Percentiles rank a stretch among this genome's conserved stretches.
Conservation (phyloP, 2,797 vertebrate genomes). For the Aldrovandia affinis region DNA sequence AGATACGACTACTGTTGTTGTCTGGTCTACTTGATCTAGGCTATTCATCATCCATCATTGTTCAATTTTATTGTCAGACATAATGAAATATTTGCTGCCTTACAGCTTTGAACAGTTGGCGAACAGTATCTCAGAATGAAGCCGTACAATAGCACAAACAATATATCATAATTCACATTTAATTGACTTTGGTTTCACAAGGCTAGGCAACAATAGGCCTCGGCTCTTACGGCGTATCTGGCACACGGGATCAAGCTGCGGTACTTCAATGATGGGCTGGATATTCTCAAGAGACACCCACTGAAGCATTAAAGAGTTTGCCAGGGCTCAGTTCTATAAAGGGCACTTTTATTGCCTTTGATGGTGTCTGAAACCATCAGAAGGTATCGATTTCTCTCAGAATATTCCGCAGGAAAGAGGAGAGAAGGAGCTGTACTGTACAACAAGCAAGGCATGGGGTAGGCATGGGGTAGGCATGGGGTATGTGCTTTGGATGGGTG, state of each 20-base stretch:
- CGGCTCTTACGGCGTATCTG: no score
- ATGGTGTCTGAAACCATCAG: conserved; percentile 1
- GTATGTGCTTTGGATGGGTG: not conserved
- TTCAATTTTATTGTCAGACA: not conserved
- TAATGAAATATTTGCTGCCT: not conserved
- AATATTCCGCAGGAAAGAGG: not conserved
- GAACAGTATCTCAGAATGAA: not conserved
- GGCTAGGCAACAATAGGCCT: not conserved
- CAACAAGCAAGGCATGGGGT: not conserved
- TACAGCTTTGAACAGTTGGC: not conserved
- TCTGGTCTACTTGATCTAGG: not conserved
- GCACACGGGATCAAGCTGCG: not conserved
- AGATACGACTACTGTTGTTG: not conserved
- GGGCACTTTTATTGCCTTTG: conserved; percentile 1
- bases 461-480: not conserved
- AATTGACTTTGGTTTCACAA: not conserved
- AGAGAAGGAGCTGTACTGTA: not conserved
- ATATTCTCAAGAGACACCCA: not conserved
- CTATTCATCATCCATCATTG: not conserved
- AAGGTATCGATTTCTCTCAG: not conserved
- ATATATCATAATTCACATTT: no score
- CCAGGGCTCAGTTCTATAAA: not conserved
- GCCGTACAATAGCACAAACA: no score
- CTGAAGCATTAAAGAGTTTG: not conserved
- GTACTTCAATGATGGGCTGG: not conserved